Conservation (phyloP, 2,888 invertebrate species). For the Xanthorhoe spadicearia region DNA sequence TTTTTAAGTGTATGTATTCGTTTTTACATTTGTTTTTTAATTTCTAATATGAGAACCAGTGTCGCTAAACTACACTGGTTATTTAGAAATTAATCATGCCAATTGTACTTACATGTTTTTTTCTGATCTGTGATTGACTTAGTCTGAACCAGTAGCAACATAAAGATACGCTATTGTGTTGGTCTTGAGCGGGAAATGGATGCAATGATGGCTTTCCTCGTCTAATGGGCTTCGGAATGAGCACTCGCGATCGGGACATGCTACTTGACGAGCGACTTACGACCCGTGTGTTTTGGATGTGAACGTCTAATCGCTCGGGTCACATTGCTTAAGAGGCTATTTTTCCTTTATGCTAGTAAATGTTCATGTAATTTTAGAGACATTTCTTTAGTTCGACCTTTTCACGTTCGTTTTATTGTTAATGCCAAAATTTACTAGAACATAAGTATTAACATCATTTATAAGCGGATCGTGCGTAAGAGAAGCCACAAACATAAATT, state of each 20-base stretch:
- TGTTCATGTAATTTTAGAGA: not conserved
- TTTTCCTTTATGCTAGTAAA: not conserved
- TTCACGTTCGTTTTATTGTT: no score
- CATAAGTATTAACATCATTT: no score
- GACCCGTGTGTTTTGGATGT: slow-evolving; percentile 25
- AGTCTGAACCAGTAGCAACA: slow-evolving; percentile 25
- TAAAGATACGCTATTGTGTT: slow-evolving; percentile 55
- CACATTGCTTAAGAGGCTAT: not conserved
- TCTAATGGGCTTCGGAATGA: slow-evolving; percentile 63
- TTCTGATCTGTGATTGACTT: no score
- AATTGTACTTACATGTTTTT: no score
- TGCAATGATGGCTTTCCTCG: slow-evolving; percentile 59
- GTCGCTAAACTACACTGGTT: no score
- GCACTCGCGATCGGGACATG: slow-evolving; percentile 51
- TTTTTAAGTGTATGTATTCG: no score
- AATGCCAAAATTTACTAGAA: no score
- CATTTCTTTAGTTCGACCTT: not conserved
- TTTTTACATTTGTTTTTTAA: no score
- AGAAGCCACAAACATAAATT: no score
- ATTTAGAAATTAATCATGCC: no score
- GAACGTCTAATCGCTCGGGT: not conserved
- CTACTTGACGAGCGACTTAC: slow-evolving; percentile 37
- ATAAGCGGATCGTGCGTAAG: no score
- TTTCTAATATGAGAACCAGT: no score
- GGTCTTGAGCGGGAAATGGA: slow-evolving; percentile 57